These are phyloP conservation scores for Papilio aristodemus DNA, from an alignment of 1,140 invertebrate genomes.

Conservation along the genomic window DNA sequence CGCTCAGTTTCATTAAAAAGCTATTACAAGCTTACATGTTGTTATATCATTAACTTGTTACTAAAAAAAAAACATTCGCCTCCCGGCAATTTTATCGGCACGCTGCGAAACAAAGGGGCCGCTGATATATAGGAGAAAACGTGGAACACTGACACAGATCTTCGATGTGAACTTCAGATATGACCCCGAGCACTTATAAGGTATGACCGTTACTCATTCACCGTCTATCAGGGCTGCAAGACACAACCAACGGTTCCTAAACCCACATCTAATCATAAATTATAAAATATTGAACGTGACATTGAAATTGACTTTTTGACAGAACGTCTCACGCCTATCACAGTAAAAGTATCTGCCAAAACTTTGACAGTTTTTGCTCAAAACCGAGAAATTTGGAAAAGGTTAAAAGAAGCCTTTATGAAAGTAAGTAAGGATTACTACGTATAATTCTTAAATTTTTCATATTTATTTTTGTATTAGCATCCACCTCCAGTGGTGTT, in stretches of 20 bases:
- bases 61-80: slow-evolving; percentile 49
- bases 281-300: background rate
- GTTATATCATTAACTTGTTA: slow-evolving; percentile 56
- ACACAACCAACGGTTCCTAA: slow-evolving; percentile 6
- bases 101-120: slow-evolving; percentile 47
- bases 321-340: background rate
- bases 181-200: slow-evolving; percentile 67
- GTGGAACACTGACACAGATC: slow-evolving; percentile 71
- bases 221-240: slow-evolving; percentile 50
- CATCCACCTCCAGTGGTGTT: slow-evolving; percentile 9
- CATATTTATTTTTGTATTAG: background rate
- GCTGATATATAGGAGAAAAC: slow-evolving; percentile 69
- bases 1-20: slow-evolving; percentile 60
- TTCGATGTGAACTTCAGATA: slow-evolving; percentile 63
- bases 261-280: background rate
- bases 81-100: slow-evolving; percentile 49
- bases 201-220: slow-evolving; percentile 65
- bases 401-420: no score
- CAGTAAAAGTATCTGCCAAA: no score
- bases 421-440: no score
- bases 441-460: background rate
- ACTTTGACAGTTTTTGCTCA: no score
- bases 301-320: background rate
- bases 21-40: slow-evolving; percentile 55
- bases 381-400: no score